These are phyloP conservation scores for Psettodes erumei DNA, from an alignment of 2,113 vertebrate species.

Conservation along the genomic window DNA sequence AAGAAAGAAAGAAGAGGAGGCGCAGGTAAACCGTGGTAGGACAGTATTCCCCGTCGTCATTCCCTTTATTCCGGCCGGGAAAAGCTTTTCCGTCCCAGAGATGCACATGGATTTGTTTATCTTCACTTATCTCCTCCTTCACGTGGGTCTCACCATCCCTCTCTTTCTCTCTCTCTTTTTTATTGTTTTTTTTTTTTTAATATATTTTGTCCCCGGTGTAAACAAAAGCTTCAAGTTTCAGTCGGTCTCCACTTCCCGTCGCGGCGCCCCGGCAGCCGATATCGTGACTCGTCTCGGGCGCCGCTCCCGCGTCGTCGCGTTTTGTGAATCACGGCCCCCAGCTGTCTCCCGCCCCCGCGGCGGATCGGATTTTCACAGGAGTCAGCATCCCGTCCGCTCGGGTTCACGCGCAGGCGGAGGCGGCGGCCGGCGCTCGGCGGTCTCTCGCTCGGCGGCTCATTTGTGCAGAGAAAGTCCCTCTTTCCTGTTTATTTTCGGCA, in stretches of 20 bases:
- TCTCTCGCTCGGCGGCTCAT: no score
- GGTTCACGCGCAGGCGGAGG: conserved; percentile 25
- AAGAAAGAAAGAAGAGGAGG: neutral
- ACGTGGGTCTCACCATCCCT: no score
- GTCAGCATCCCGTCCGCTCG: conserved; percentile 66
- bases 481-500: neutral
- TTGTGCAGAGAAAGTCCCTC: neutral
- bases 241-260: neutral
- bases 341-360: conserved; percentile 46
- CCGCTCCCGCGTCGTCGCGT: conserved; percentile 21
- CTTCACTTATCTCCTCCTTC: no score
- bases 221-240: neutral
- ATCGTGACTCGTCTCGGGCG: conserved; percentile 13
- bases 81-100: neutral
- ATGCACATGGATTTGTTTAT: no score
- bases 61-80: neutral
- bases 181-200: no score
- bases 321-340: conserved; percentile 46
- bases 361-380: conserved; percentile 45
- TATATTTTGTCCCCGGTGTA: neutral
- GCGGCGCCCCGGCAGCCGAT: neutral
- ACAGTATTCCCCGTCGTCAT: neutral
- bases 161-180: no score
- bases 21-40: neutral
- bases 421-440: no score